A percentile compares a stretch with the other conserved stretches of the same genome.
phyloP scores from a whole-genome alignment of 2,888 invertebrate species.

The Dusona sp. region DNA sequence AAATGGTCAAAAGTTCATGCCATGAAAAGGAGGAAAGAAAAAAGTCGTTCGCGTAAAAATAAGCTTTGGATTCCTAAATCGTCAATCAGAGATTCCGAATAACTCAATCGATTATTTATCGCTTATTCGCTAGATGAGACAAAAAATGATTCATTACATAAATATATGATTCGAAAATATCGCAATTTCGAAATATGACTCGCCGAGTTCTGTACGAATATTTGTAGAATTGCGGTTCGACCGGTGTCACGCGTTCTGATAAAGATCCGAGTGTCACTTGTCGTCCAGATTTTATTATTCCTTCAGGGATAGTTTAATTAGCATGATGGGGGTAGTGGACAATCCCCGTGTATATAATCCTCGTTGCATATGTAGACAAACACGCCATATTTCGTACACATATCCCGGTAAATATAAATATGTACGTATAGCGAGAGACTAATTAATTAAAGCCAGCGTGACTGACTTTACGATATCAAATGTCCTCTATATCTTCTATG shows the following conservation, averaged over 20 bases:
- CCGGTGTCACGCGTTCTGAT: background rate
- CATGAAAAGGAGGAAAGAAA: too few species aligned
- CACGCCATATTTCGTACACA: constrained; percentile 12
- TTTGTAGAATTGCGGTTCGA: background rate
- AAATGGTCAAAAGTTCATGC: too few species aligned
- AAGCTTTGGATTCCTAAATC: too few species aligned
- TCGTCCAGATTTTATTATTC: constrained; percentile 43
- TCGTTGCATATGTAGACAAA: background rate
- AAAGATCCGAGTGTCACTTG: constrained; percentile 28
- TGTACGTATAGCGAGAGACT: constrained; percentile 46
- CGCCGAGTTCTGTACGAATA: background rate
- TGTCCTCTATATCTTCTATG: constrained; percentile 63
- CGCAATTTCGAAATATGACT: background rate
- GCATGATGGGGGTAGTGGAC: constrained; percentile 37
- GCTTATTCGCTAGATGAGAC: background rate
- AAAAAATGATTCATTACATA: background rate
- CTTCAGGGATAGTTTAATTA: constrained; percentile 57
- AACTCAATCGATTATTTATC: background rate
- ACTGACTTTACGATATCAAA: constrained; percentile 67
- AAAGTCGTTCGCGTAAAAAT: too few species aligned
- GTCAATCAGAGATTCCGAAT: too few species aligned
- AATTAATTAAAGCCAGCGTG: constrained; percentile 64
- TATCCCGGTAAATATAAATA: constrained; percentile 1
- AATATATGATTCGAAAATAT: background rate
- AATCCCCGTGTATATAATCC: constrained; percentile 33